Conservation (phyloP, 2,113 vertebrate genomes). For the Quiscalus mexicanus region DNA sequence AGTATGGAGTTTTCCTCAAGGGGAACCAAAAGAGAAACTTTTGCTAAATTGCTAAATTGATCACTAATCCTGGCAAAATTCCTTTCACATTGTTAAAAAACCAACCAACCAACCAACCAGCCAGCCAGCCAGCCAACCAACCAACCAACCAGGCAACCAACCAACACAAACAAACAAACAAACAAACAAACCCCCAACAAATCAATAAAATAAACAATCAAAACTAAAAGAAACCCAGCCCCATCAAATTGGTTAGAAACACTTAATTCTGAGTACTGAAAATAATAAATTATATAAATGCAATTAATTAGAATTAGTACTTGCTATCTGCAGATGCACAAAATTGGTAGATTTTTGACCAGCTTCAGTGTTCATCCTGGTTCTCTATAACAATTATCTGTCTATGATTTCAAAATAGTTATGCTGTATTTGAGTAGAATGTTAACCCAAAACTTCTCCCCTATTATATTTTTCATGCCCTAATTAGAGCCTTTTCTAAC, state of each 20-base stretch:
- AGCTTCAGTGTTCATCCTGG: neutral
- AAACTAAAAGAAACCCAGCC: too few species aligned
- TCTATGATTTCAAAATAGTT: neutral
- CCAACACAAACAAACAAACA: neutral
- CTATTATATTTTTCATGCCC: neutral
- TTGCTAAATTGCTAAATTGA: neutral
- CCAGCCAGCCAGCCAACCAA: neutral
- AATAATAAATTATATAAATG: neutral
- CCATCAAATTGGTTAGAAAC: neutral
- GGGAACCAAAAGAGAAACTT: neutral
- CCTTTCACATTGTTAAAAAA: neutral
- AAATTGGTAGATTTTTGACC: neutral
- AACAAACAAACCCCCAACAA: neutral
- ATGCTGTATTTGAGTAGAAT: neutral
- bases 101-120: neutral
- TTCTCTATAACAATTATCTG: neutral
- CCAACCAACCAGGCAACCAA: neutral
- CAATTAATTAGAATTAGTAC: neutral
- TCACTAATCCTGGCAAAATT: neutral
- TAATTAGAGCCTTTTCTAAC: neutral
- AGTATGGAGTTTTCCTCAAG: neutral
- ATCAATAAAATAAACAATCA: neutral
- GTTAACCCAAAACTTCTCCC: neutral
- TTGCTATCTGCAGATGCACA: neutral
- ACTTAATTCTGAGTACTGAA: neutral